Percentiles rank a stretch among this genome's conserved stretches.
Conservation (phyloP, 1,140 invertebrate genomes). For the Drosophila paulistorum region DNA sequence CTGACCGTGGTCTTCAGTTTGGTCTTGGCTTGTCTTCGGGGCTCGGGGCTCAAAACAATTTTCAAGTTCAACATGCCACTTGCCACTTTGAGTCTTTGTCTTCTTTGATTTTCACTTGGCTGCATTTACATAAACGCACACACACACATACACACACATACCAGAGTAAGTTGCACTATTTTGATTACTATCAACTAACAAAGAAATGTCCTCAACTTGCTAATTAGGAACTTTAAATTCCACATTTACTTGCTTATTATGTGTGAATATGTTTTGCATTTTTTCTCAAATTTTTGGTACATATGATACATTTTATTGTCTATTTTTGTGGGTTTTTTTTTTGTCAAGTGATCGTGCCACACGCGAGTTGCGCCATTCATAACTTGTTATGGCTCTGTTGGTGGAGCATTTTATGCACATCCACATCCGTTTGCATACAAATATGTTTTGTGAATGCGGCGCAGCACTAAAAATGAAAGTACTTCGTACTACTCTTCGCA, state of each 20-base stretch:
- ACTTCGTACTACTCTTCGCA: constrained; percentile 43
- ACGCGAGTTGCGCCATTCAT: constrained; percentile 32
- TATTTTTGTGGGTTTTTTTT: neutral
- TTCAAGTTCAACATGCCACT: constrained; percentile 15
- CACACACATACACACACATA: no score
- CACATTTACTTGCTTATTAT: neutral
- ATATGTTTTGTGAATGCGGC: constrained; percentile 38
- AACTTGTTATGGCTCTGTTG: constrained; percentile 43
- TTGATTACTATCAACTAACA: neutral
- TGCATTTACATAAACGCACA: constrained; percentile 2
- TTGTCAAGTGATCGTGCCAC: constrained; percentile 24
- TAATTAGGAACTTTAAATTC: constrained; percentile 1
- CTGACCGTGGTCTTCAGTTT: constrained; percentile 1
- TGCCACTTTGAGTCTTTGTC: neutral
- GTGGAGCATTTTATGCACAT: constrained; percentile 40
- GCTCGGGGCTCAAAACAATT: neutral
- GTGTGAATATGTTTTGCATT: neutral
- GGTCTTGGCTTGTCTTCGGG: neutral
- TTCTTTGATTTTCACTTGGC: neutral
- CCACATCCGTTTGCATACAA: constrained; percentile 23
- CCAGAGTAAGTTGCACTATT: neutral
- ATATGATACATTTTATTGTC: neutral
- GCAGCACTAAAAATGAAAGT: constrained; percentile 54
- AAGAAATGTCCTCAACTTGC: neutral
- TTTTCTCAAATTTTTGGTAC: constrained; percentile 2